Evolutionary conservation across 2,113 vertebrate genomes (phyloP).

Genomic region (human (Homo sapiens)): DNA sequence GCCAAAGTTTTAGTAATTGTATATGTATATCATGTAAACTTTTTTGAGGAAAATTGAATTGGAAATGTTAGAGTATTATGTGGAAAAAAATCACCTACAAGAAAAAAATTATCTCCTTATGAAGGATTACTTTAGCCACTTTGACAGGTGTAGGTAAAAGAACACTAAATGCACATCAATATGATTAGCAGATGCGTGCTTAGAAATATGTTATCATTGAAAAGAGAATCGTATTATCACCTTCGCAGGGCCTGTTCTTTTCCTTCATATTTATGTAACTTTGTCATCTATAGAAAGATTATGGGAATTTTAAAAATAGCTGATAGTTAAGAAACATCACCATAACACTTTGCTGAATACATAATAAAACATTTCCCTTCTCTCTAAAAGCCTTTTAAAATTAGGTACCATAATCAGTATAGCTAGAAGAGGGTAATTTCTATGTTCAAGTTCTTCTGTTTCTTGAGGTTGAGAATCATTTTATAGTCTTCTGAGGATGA

Average conservation of each 20-base stretch:
- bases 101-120: neutral
- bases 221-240: neutral
- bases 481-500: neutral
- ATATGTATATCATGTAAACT: neutral
- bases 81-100: neutral
- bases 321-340: constrained; percentile 22
- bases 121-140: neutral
- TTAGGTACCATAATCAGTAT: neutral
- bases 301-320: constrained; percentile 3
- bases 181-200: neutral
- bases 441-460: neutral
- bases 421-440: neutral
- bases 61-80: neutral
- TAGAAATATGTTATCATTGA: neutral
- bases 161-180: neutral
- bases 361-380: constrained; percentile 29
- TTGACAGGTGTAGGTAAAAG: neutral
- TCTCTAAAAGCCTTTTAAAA: constrained; percentile 35
- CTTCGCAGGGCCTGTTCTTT: neutral
- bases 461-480: neutral
- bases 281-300: constrained; percentile 1
- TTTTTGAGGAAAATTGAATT: neutral
- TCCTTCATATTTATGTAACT: constrained; percentile 18
- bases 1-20: neutral
- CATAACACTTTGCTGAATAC: neutral